Percentiles rank a stretch among this genome's conserved stretches.
phyloP scores from a whole-genome alignment of 2,113 vertebrate genomes.

The Sula dactylatra region DNA sequence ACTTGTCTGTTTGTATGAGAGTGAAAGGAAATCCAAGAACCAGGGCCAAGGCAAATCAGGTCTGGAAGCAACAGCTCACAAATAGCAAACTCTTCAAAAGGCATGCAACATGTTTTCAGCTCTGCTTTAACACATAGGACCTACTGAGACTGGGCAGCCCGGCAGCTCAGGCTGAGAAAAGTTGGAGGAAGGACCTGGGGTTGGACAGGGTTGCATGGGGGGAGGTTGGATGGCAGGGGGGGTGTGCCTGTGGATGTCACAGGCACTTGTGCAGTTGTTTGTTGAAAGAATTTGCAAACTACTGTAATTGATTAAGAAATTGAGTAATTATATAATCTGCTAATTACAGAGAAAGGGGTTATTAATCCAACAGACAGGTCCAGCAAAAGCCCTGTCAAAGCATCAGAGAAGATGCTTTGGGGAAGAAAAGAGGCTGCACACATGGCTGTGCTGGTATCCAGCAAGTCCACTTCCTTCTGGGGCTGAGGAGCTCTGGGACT shows the following conservation, averaged over 20 bases:
- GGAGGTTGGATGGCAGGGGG: no score
- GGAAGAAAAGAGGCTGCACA: not conserved
- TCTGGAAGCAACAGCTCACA: not conserved
- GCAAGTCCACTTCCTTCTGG: not conserved
- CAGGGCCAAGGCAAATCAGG: not conserved
- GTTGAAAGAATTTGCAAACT: not conserved
- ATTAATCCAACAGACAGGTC: not conserved
- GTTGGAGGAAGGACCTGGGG: not conserved
- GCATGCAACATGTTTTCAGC: not conserved
- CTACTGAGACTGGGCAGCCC: not conserved
- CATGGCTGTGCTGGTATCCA: not conserved
- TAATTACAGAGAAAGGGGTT: not conserved
- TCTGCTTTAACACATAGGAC: not conserved
- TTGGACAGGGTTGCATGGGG: fast-evolving
- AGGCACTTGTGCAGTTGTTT: not conserved
- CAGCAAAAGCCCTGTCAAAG: not conserved
- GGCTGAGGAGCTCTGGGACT: not conserved
- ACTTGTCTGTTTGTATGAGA: not conserved
- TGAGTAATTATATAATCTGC: not conserved
- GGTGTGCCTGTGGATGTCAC: not conserved
- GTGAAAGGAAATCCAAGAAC: not conserved
- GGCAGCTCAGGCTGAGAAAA: not conserved
- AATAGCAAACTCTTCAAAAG: not conserved
- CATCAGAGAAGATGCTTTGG: not conserved
- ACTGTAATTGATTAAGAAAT: not conserved